Conservation (phyloP, 1,140 invertebrate species). For the Chlorops oryzae region DNA sequence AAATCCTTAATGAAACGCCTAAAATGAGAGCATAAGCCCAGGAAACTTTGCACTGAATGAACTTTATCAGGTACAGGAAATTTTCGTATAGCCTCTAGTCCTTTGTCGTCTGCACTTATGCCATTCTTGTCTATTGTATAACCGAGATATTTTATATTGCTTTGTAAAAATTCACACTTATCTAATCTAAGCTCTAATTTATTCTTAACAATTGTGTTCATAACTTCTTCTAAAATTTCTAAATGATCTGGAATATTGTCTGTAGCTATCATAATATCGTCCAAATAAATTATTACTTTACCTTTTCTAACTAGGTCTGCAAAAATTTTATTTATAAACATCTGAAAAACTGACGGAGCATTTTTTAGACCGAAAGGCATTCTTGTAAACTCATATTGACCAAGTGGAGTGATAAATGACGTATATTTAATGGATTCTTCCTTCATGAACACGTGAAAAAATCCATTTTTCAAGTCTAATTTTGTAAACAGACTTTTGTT, state of each 20-base stretch:
- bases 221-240: conserved; percentile 19
- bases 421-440: neutral
- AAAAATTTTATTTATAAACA: conserved; percentile 42
- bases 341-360: conserved; percentile 34
- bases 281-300: conserved; percentile 6
- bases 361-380: conserved; percentile 32
- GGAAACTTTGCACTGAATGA: conserved; percentile 19
- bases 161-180: conserved; percentile 3
- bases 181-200: conserved; percentile 7
- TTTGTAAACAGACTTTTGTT: no score
- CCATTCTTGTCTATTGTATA: neutral
- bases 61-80: conserved; percentile 12
- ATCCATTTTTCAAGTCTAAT: conserved; percentile 32
- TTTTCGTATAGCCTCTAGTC: conserved; percentile 21
- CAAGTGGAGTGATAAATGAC: neutral
- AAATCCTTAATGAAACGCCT: conserved; percentile 20
- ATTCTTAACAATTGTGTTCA: conserved; percentile 15
- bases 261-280: conserved; percentile 9
- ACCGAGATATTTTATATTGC: neutral
- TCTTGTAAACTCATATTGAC: neutral
- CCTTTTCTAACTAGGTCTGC: conserved; percentile 11
- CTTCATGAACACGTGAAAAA: conserved; percentile 31
- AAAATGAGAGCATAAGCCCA: conserved; percentile 14
- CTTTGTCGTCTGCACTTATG: conserved; percentile 13
- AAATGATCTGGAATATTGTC: conserved; percentile 1